phyloP scores from a whole-genome alignment of 2,888 invertebrate species.

The Megaustenia siamemsis region DNA sequence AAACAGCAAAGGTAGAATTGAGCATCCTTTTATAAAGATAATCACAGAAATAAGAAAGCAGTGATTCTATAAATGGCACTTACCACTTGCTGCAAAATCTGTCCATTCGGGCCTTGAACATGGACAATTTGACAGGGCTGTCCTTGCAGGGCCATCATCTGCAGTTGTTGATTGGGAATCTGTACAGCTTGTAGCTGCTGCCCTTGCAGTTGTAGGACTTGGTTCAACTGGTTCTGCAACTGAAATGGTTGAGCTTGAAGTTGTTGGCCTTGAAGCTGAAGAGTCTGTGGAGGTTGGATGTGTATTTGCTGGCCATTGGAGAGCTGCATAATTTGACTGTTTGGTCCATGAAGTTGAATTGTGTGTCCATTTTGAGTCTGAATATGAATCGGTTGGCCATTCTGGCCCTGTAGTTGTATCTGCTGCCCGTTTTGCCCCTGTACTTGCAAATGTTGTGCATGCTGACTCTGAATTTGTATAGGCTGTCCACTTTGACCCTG shows the following conservation, averaged over 20 bases:
- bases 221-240: slow-evolving; percentile 49
- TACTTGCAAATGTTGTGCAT: slow-evolving; percentile 52
- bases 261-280: slow-evolving; percentile 46
- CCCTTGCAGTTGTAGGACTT: slow-evolving; percentile 43
- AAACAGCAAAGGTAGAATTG: too few species aligned
- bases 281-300: slow-evolving; percentile 42
- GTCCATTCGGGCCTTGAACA: slow-evolving; percentile 53
- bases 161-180: slow-evolving; percentile 47
- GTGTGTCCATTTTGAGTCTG: slow-evolving; percentile 52
- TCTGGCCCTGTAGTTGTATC: slow-evolving; percentile 52
- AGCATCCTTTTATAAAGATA: too few species aligned
- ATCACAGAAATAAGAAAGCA: too few species aligned
- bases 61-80: not conserved
- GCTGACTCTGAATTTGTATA: slow-evolving; percentile 81
- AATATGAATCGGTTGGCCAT: slow-evolving; percentile 53
- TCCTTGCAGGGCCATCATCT: slow-evolving; percentile 55
- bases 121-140: slow-evolving; percentile 55
- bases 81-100: slow-evolving; percentile 54
- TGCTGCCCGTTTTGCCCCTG: slow-evolving; percentile 56
- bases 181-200: slow-evolving; percentile 46
- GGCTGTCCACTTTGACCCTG: slow-evolving; percentile 68
- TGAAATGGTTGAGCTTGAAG: slow-evolving; percentile 41
- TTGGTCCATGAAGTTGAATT: slow-evolving; percentile 57
- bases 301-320: slow-evolving; percentile 48
- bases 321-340: slow-evolving; percentile 28